phyloP scores from a whole-genome alignment of 2,888 invertebrate genomes.

The Agriopis leucophaearia region DNA sequence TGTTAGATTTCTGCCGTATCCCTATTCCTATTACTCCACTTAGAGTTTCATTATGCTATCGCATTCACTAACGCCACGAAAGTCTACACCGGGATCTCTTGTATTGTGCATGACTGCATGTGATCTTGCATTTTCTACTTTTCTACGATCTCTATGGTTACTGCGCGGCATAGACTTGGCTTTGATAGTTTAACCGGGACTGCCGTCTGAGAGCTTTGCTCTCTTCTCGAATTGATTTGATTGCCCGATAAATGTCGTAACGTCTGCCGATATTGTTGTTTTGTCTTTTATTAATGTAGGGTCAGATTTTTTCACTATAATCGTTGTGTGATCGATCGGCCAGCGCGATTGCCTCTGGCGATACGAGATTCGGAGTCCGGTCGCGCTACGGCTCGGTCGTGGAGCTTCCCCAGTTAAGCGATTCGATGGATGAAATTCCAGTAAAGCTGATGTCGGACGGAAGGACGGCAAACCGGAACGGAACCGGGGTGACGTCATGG shows the following conservation, averaged over 20 bases:
- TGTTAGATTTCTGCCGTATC: constrained; percentile 72
- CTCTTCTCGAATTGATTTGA: constrained; percentile 58
- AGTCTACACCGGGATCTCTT: constrained; percentile 67
- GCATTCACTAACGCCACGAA: constrained; percentile 54
- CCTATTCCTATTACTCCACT: constrained; percentile 63
- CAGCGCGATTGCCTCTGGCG: constrained; percentile 75
- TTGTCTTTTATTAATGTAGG: constrained; percentile 76
- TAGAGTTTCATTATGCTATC: constrained; percentile 64
- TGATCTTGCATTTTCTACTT: constrained; percentile 79
- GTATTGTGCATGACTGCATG: constrained; percentile 79
- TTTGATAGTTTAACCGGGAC: constrained; percentile 79
- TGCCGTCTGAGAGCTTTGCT: constrained; percentile 72
- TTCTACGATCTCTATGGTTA: constrained; percentile 87
- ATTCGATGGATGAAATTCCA: constrained; percentile 85
- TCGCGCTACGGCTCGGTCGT: constrained; percentile 77
- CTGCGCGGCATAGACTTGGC: constrained; percentile 86
- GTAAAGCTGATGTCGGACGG: constrained; percentile 85
- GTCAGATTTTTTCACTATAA: constrained; percentile 62
- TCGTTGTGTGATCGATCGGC: constrained; percentile 68
- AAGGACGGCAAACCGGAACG: constrained; percentile 77
- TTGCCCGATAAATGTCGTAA: constrained; percentile 79
- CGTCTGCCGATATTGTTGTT: constrained; percentile 76
- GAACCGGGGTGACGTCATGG: constrained; percentile 79
- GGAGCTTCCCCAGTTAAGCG: constrained; percentile 79
- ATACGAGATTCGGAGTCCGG: constrained; percentile 67